Conservation (phyloP, 1,140 invertebrate genomes). For the Danaus melanippus region DNA sequence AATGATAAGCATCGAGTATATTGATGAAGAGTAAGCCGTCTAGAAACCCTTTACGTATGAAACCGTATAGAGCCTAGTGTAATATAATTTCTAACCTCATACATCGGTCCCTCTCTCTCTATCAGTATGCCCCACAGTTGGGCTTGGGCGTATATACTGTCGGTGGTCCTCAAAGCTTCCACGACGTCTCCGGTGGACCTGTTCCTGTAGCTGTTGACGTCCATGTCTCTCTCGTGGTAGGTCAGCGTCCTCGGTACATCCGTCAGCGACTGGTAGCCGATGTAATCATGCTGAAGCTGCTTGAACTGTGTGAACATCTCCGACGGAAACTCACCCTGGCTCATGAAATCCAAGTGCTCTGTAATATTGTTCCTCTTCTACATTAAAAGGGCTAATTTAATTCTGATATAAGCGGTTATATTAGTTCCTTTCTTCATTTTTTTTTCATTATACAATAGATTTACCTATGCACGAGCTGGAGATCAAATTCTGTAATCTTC, state of each 20-base stretch:
- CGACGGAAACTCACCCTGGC: slow-evolving; percentile 80
- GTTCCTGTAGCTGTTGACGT: slow-evolving; percentile 65
- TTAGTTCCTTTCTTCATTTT: no score
- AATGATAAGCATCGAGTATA: no score
- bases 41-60: no score
- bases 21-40: no score
- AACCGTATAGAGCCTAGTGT: no score
- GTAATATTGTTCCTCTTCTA: slow-evolving; percentile 5
- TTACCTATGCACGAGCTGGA: slow-evolving; percentile 93
- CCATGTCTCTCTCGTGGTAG: slow-evolving; percentile 46
- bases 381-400: no score
- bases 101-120: slow-evolving; percentile 86
- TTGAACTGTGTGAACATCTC: slow-evolving; percentile 85
- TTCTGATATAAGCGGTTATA: no score
- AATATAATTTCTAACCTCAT: slow-evolving; percentile 67
- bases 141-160: slow-evolving; percentile 84
- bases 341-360: slow-evolving; percentile 98
- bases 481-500: slow-evolving; percentile 95
- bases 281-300: slow-evolving; percentile 92
- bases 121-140: slow-evolving; percentile 90
- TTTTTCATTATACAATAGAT: neutral
- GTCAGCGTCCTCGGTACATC: slow-evolving; percentile 91
- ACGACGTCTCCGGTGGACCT: slow-evolving; percentile 82
- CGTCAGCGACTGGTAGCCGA: slow-evolving; percentile 96
- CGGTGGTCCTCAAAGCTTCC: slow-evolving; percentile 77